Percentiles rank a stretch among this genome's conserved stretches.
phyloP scores from a whole-genome alignment of 2,888 invertebrate species.

The Andrena dorsata region DNA sequence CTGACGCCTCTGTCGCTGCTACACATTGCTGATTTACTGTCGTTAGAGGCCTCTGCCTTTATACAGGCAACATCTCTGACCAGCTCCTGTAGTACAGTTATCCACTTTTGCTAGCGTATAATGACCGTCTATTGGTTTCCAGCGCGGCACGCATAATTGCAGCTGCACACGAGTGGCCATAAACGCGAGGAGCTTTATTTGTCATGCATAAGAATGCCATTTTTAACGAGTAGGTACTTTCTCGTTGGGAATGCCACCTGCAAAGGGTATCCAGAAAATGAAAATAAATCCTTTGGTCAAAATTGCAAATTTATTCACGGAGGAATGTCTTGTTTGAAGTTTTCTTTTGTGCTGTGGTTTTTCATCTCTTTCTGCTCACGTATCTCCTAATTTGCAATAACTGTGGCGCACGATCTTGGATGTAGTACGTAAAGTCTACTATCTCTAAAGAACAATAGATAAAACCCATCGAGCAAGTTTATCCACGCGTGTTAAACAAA shows the following conservation, averaged over 20 bases:
- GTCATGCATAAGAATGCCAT: background rate
- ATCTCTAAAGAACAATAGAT: background rate
- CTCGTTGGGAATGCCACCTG: background rate
- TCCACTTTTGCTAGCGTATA: slow-evolving; percentile 60
- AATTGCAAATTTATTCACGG: background rate
- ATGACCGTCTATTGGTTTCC: slow-evolving; percentile 21
- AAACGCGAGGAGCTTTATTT: background rate
- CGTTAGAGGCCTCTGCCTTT: slow-evolving; percentile 39
- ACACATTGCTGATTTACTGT: slow-evolving; percentile 63
- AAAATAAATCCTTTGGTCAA: background rate
- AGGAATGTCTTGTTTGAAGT: background rate
- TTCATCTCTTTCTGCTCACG: too few species aligned
- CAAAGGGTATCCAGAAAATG: background rate
- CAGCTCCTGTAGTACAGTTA: slow-evolving; percentile 56
- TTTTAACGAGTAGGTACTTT: background rate
- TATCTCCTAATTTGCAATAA: too few species aligned
- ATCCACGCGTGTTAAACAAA: background rate
- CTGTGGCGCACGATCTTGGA: too few species aligned
- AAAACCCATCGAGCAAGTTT: slow-evolving; percentile 1
- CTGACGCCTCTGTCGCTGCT: slow-evolving; percentile 64
- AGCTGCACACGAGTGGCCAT: slow-evolving; percentile 3
- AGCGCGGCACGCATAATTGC: slow-evolving; percentile 13
- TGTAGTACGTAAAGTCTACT: too few species aligned
- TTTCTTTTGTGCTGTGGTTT: too few species aligned
- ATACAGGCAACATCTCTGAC: background rate